Evolutionary conservation across 2,888 invertebrate genomes (phyloP).

Genomic region (Erebia palarica): DNA sequence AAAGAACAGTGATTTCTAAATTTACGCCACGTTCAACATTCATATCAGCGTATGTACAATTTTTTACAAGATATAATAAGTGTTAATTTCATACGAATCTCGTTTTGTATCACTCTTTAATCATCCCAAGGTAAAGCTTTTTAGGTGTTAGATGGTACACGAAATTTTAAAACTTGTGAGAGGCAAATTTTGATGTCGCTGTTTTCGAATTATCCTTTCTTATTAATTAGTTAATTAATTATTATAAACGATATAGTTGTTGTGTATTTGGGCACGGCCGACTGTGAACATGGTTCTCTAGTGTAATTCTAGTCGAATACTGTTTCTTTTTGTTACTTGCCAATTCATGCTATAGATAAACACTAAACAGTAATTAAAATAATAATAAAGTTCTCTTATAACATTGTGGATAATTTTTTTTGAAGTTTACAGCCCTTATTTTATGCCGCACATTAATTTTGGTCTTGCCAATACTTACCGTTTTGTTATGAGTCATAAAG

Average conservation of each 20-base stretch:
- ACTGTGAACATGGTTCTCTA: conserved; percentile 74
- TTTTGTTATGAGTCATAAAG: too few relatives aligned
- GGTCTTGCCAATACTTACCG: too few relatives aligned
- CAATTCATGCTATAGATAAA: conserved; percentile 82
- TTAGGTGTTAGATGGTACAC: conserved; percentile 61
- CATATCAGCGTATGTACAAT: conserved; percentile 54
- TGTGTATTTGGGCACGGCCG: conserved; percentile 67
- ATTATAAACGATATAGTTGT: conserved; percentile 54
- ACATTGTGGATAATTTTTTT: conserved; percentile 64
- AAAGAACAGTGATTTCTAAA: conserved; percentile 58
- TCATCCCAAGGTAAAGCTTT: conserved; percentile 60
- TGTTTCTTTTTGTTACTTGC: conserved; percentile 78
- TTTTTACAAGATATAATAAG: conserved; percentile 53
- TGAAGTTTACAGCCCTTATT: conserved; percentile 4
- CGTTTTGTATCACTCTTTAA: conserved; percentile 55
- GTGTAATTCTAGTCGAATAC: conserved; percentile 74
- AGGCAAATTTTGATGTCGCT: conserved; percentile 63
- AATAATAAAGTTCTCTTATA: conserved; percentile 83
- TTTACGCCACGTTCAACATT: conserved; percentile 53
- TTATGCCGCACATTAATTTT: too few relatives aligned
- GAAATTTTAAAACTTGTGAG: conserved; percentile 60
- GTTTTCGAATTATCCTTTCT: conserved; percentile 53
- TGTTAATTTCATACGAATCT: conserved; percentile 48
- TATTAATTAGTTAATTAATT: conserved; percentile 50
- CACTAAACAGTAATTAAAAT: conserved; percentile 80